Evolutionary conservation across 1,140 invertebrate species (phyloP), one percentile per base, ranked within the genome.

Genomic region (Pachypsylla venusta): DNA sequence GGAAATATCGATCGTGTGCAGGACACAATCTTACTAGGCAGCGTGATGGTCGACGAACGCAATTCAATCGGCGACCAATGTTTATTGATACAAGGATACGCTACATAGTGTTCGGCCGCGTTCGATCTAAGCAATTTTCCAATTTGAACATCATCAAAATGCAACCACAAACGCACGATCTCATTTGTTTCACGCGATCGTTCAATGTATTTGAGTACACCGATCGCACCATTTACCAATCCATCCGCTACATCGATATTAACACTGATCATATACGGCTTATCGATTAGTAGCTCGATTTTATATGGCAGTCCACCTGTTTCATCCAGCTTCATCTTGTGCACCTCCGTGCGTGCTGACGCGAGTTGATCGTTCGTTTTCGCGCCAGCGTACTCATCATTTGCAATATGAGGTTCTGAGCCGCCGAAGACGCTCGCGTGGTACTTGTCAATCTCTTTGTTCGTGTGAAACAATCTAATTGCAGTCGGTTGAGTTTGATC

Each of bases 201-300:
- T 54, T 72, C 70, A 25, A 70, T 57, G 61, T 67, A 61, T 39
- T 63, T 25, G 55, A 71, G 60, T 60, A 65, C 66, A 12, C 67
- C 71, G 55, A 70, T 63, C 4, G 70, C 63, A 25, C 69, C 70
- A 63, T 72, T 71, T 1, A 61, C 65, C 58, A 72, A 62, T 2
- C 70, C 70, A 63, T 71, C 68, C 19, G 60, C 24, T 0, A 70
- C 67, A 58, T 70, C 65, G 12, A 72, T 70, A 60, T 72, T 71
- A 2, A 64, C 66, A n/a, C 67, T 67, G 19, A 72, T 66, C 57
- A 71, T 67, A 55, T 73, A 72, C 53, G 14, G 54, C 30, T 64
- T 64, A 39, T 60, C 56, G 24, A 64, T 59, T 2, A 68, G 66
- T 27, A 73, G 66, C 22, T 57, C 58, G n/a, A 65, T 64, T 64